These are phyloP conservation scores for Rhinichthys klamathensis DNA, from an alignment of 2,113 vertebrate species.

Conservation along the genomic window DNA sequence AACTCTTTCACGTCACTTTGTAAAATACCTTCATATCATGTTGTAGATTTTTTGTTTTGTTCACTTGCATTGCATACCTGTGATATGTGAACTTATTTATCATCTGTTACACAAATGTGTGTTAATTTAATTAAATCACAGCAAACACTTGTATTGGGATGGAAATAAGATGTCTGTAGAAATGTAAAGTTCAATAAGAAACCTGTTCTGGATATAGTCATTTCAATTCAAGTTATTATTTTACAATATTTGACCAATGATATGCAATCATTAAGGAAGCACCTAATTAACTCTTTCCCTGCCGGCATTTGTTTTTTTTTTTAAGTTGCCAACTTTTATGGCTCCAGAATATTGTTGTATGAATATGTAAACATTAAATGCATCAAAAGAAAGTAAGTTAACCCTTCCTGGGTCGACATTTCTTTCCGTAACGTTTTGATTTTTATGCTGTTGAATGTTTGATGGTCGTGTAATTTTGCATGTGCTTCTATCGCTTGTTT, in stretches of 20 bases:
- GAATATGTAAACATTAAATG: too few relatives aligned
- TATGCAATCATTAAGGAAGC: background rate
- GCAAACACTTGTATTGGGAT: background rate
- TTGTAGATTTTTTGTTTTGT: background rate
- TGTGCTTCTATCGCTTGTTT: too few relatives aligned
- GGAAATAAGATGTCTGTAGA: background rate
- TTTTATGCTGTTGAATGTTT: too few relatives aligned
- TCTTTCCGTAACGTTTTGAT: too few relatives aligned
- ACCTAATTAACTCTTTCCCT: too few relatives aligned
- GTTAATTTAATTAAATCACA: background rate
- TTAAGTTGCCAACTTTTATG: too few relatives aligned
- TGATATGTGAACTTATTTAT: background rate
- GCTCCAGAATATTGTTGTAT: too few relatives aligned
- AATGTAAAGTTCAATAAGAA: background rate
- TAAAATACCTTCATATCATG: constrained; percentile 8
- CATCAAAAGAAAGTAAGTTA: too few relatives aligned
- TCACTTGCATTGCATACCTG: background rate
- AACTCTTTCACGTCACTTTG: constrained; percentile 62
- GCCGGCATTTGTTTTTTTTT: too few relatives aligned
- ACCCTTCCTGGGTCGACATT: too few relatives aligned
- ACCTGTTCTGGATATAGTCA: background rate
- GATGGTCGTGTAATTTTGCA: too few relatives aligned
- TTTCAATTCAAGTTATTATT: background rate
- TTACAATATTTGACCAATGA: background rate
- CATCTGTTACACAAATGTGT: constrained; percentile 8